Evolutionary conservation across 2,797 vertebrate genomes (phyloP).

Genomic region (Takifugu ocellatus): DNA sequence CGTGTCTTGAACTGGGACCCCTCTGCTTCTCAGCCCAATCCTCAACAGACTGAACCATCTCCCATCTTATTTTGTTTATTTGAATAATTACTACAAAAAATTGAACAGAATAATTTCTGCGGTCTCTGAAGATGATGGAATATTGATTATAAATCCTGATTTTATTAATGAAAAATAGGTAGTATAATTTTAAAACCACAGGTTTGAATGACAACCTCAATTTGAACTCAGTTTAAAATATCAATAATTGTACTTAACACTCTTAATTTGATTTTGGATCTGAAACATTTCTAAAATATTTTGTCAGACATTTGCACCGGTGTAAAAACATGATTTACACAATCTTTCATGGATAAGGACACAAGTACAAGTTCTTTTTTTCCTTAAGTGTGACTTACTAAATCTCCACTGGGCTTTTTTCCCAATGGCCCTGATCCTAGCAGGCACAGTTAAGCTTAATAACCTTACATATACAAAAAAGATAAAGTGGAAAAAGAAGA

Average conservation of each 20-base stretch:
- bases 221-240: no score
- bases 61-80: no score
- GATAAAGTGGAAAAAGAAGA: constrained; percentile 57
- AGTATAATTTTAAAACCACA: no score
- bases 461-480: constrained; percentile 63
- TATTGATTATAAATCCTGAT: no score
- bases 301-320: constrained; percentile 63
- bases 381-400: constrained; percentile 55
- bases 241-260: constrained; percentile 11
- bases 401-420: constrained; percentile 49
- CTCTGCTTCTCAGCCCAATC: no score
- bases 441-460: constrained; percentile 62
- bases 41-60: no score
- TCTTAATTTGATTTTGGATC: constrained; percentile 27
- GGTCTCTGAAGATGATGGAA: no score
- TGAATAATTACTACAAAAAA: no score
- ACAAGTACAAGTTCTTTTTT: constrained; percentile 35
- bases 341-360: constrained; percentile 50
- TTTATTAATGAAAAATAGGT: no score
- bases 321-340: constrained; percentile 54
- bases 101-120: no score
- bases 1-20: no score
- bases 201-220: no score
- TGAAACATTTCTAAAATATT: constrained; percentile 33
- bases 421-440: constrained; percentile 37